phyloP scores from a whole-genome alignment of 2,797 vertebrate genomes.

The Glyptemys insculpta region DNA sequence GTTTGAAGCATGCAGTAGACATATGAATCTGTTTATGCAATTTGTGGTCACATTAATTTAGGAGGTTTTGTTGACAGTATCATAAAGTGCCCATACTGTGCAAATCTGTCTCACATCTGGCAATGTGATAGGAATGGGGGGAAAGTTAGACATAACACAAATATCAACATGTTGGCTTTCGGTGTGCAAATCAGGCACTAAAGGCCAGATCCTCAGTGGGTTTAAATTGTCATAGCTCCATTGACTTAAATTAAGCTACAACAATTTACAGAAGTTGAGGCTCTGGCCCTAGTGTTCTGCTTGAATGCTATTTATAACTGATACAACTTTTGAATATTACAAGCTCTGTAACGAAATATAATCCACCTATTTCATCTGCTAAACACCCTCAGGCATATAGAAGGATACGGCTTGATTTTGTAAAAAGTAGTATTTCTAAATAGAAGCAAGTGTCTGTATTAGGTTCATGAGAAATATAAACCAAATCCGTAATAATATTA shows the following conservation, averaged over 20 bases:
- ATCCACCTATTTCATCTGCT: not conserved
- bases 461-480: not conserved
- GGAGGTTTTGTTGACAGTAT: constrained; percentile 5
- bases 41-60: constrained; percentile 2
- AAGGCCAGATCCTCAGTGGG: not conserved
- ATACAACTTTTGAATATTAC: not conserved
- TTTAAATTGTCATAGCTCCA: not conserved
- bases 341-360: rapidly evolving
- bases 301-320: not conserved
- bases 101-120: not conserved
- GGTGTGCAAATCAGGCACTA: not conserved
- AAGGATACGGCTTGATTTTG: not conserved
- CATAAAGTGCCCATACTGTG: not conserved
- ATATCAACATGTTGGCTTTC: not conserved
- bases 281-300: not conserved
- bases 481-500: no score
- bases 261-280: not conserved
- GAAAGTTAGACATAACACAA: not conserved
- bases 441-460: not conserved
- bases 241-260: not conserved
- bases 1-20: not conserved
- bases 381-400: not conserved
- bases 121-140: not conserved
- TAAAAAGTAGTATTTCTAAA: not conserved
- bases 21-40: not conserved